A percentile compares a stretch with the other conserved stretches of the same genome.
phyloP scores from a whole-genome alignment of 2,797 vertebrate genomes.

The Eulemur albifrons region DNA sequence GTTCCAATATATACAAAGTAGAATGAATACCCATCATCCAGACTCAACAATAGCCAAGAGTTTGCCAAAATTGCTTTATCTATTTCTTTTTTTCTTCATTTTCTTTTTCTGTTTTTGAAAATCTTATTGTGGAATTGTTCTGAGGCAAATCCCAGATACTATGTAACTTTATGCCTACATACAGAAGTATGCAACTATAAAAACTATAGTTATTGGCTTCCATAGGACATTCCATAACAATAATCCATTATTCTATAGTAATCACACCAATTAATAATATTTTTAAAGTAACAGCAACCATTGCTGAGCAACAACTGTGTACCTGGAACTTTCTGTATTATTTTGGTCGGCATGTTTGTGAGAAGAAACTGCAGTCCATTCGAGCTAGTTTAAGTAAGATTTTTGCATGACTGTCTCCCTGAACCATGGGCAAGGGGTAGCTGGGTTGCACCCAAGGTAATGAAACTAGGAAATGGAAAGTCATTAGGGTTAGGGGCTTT shows the following conservation, averaged over 20 bases:
- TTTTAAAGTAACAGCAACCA: neutral
- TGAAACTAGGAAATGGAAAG: neutral
- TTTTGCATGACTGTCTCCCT: neutral
- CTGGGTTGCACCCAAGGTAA: neutral
- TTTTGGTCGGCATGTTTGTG: neutral
- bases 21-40: neutral
- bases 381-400: neutral
- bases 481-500: neutral
- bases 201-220: neutral
- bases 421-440: neutral
- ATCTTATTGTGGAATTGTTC: neutral
- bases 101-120: neutral
- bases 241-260: neutral
- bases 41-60: neutral
- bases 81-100: neutral
- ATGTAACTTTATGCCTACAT: neutral
- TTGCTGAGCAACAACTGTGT: neutral
- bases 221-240: neutral
- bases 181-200: neutral
- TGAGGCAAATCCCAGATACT: neutral
- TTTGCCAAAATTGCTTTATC: neutral
- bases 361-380: neutral
- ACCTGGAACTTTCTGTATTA: neutral
- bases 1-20: neutral
- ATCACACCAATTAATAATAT: neutral